phyloP scores from a whole-genome alignment of 2,113 vertebrate genomes.

The Lepus europaeus region DNA sequence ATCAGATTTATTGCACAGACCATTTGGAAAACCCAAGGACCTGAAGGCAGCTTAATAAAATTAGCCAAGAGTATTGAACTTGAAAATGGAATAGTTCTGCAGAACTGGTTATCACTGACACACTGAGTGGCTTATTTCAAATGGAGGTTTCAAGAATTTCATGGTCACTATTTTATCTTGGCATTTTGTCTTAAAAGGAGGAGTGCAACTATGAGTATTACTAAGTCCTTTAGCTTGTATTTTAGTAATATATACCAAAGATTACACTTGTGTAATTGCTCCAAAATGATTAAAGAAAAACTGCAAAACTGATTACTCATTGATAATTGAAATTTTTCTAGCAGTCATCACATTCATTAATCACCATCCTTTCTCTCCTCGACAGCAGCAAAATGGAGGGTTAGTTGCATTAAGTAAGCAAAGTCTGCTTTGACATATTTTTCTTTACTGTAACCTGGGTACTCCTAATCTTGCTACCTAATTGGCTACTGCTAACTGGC shows the following conservation, averaged over 20 bases:
- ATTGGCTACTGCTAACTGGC: background rate
- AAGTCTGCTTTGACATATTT: slow-evolving; percentile 6
- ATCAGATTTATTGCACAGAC: background rate
- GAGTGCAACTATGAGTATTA: background rate
- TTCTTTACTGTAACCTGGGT: background rate
- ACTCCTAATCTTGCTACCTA: background rate
- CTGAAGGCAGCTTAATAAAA: slow-evolving; percentile 22
- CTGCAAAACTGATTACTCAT: background rate
- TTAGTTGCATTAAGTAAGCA: background rate
- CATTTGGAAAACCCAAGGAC: slow-evolving; percentile 32
- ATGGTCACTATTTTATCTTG: slow-evolving; percentile 8
- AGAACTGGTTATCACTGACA: slow-evolving; percentile 11
- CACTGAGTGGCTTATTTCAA: background rate
- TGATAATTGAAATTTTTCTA: background rate
- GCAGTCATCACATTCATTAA: background rate
- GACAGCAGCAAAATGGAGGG: slow-evolving; percentile 14
- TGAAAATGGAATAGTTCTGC: slow-evolving; percentile 46
- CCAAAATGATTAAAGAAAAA: slow-evolving; percentile 44
- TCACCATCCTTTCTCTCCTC: background rate
- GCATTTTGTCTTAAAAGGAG: slow-evolving; percentile 47
- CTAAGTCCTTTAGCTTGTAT: background rate
- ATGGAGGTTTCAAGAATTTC: slow-evolving; percentile 36
- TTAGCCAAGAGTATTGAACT: slow-evolving; percentile 15
- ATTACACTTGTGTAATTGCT: background rate
- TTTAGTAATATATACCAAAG: background rate